phyloP scores from a whole-genome alignment of 2,113 vertebrate genomes.

The Xyrauchen texanus region DNA sequence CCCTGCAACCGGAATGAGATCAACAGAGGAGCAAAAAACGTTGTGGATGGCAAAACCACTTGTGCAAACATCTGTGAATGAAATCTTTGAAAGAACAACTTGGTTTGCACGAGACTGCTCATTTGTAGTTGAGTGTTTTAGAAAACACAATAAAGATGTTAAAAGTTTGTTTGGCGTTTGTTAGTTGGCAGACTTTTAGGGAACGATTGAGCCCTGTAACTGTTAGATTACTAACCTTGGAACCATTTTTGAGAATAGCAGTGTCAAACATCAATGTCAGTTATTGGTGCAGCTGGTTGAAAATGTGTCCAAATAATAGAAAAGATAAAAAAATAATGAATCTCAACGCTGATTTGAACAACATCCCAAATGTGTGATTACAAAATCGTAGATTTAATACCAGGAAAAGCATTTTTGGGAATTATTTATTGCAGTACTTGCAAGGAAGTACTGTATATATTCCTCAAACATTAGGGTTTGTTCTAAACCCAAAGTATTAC shows the following conservation, averaged over 20 bases:
- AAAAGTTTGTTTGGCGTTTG: conserved; percentile 8
- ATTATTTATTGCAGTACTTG: no score
- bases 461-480: no score
- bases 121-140: not conserved
- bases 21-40: conserved; percentile 36
- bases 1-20: conserved; percentile 33
- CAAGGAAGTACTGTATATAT: no score
- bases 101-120: conserved; percentile 20
- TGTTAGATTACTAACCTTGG: not conserved
- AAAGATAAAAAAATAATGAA: no score
- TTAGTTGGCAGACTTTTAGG: not conserved
- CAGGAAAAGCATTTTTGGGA: no score
- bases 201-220: not conserved
- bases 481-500: no score
- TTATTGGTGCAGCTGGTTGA: not conserved
- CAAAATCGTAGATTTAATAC: no score
- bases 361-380: no score
- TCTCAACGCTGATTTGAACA: no score
- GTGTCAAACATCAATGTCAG: not conserved
- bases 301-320: not conserved
- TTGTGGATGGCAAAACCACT: conserved; percentile 48
- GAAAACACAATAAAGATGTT: conserved; percentile 14
- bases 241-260: not conserved
- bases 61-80: conserved; percentile 57
- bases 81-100: conserved; percentile 41